phyloP scores from a whole-genome alignment of 1,140 invertebrate species.

The Callitettix versicolor region DNA sequence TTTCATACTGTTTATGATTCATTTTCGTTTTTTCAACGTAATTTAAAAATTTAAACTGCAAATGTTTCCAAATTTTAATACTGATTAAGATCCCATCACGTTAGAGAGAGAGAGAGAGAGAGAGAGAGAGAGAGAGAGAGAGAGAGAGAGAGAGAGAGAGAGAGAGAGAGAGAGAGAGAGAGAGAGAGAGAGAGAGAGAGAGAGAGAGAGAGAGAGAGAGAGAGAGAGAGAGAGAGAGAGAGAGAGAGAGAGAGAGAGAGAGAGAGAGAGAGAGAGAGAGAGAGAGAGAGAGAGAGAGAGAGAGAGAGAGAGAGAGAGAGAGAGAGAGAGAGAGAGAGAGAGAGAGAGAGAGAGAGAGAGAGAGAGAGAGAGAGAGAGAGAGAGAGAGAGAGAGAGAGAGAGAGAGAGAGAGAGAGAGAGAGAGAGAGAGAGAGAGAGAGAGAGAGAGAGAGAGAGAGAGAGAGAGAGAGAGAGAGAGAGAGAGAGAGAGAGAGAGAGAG shows the following conservation, averaged over 20 bases:
- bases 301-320: slow-evolving; percentile 1
- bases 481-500: slow-evolving; percentile 7
- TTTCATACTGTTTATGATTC: no score
- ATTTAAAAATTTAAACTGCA: no score
- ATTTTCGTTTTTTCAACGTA: no score
- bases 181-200: slow-evolving; percentile 4
- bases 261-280: slow-evolving; percentile 6
- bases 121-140: slow-evolving; percentile 11
- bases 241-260: slow-evolving; percentile 8
- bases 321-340: not conserved
- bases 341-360: not conserved
- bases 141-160: slow-evolving; percentile 10
- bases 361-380: not conserved
- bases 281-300: slow-evolving; percentile 1
- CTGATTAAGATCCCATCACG: not conserved
- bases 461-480: slow-evolving; percentile 4
- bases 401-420: slow-evolving; percentile 6
- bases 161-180: not conserved
- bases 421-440: slow-evolving; percentile 8
- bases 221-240: slow-evolving; percentile 10
- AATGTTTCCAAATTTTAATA: no score
- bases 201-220: slow-evolving; percentile 9
- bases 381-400: not conserved
- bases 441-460: slow-evolving; percentile 1
- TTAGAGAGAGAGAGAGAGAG: no score